Base-by-base conservation (phyloP, 92 coral and sea anemone genomes). In the Phenganax stokvisi region DNA sequence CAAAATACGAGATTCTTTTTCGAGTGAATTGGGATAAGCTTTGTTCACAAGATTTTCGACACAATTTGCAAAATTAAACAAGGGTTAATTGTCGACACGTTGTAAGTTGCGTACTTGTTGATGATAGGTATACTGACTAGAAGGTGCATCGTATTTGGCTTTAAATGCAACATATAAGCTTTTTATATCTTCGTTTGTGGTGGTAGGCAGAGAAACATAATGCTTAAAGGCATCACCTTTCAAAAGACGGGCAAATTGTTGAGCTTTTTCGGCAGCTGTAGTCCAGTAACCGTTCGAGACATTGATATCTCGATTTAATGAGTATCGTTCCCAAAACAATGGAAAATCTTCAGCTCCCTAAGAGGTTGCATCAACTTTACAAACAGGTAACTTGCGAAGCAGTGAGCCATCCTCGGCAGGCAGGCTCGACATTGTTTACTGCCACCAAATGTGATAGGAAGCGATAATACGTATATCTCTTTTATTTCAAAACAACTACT, bases 1-100 rank as follows among this genome's bases (percentile, higher is more conserved):
- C 20, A 73, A 51, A 9, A 73, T 73, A 54, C 77, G 77, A 73
- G 56, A 7, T 0, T 73, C 59, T 15, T 73, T 30, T 28, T 73
- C 77, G 30, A 51, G 56, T 6, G 77, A 73, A 53, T 51, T 73
- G 7, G 77, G 77, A 15, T 73, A 28, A 54, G 77, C 77, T 53
- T 73, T 73, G 61, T 73, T 73, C 30, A 73, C 77, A 28, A 73
- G 77, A 54, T 73, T 73, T 73, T 73, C 77, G 7, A 73, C 77
- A 5, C 77, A 1, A 73, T 73, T 0, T 0, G 77, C 77, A 47
- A 73, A 72, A 1, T 67, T 9, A 7, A 9, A 67, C 73, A 67
- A 67, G 12, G 25, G 73, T 67, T 67, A 2, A 9, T 7, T 67
- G 8, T 16, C 12, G 1, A 67, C 37, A 67, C 73, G 73, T 67